Base-by-base conservation (phyloP, 2,797 vertebrate species). In the Mormyrops boulengeri region DNA sequence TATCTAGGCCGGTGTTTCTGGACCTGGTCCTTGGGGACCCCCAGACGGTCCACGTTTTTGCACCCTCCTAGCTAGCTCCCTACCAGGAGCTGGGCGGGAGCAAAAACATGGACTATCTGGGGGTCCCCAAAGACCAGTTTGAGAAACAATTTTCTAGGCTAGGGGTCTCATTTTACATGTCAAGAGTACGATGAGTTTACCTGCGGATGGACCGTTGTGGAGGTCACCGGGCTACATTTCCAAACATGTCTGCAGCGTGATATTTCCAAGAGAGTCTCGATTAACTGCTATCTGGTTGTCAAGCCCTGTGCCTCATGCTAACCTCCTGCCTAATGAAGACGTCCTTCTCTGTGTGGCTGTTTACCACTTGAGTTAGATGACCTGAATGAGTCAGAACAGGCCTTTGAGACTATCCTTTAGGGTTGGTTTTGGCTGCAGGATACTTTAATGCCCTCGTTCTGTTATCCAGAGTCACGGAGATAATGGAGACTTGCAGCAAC, bases 371-470 rank as follows among this genome's bases (percentile, higher is more conserved):
- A 60, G 57, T 55, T 47, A 85, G 52, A 89, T 26, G 53, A 85
- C 88, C 88, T 66, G 82, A 85, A 62, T 89, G 44, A 85, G 38
- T 82, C 77, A 47, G 77, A 44, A 62, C 26, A 34, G 82, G 55
- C 47, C 22, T 85, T 30, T 19, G 41, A 34, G 44, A 89, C n/a
- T 47, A 89, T 69, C 53, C 7, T 2, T 44, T 50, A 50, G 82
- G 80, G 84, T 85, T 12, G 2, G 47, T 50, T 55, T 6, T 34
- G 30, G 77, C 57, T 14, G 4, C 55, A 52, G 80, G 80, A 57
- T 8, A 50, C 12, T 49, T 11, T 7, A 85, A 82, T 47, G 41
- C 55, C 60, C 82, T 60, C 30, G 6, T 50, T 85, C 55, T 9
- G 0, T 53, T 62, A n/a, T 22, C 7, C 55, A 57, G 38, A 85